Conservation (phyloP, 1,140 invertebrate genomes). For the Neodiprion lecontei region DNA sequence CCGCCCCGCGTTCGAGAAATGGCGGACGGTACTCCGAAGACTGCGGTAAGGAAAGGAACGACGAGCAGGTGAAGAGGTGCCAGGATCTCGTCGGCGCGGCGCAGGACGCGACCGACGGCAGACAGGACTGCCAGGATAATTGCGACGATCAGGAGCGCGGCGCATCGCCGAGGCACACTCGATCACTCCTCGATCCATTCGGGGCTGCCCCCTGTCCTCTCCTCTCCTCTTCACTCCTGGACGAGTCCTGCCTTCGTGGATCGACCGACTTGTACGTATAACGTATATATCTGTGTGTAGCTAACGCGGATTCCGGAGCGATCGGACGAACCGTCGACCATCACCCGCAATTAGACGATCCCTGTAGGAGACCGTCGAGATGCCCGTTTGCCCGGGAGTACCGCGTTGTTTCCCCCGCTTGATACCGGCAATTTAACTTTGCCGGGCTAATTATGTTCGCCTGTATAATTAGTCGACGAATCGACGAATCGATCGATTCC, state of each 20-base stretch:
- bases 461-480: too few relatives aligned
- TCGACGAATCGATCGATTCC: too few relatives aligned
- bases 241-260: neutral
- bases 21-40: too few relatives aligned
- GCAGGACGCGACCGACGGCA: neutral
- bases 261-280: neutral
- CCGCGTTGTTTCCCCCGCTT: too few relatives aligned
- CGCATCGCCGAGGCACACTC: neutral
- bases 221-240: neutral
- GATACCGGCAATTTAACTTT: too few relatives aligned
- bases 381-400: too few relatives aligned
- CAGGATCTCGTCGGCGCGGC: neutral
- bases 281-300: neutral
- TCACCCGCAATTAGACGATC: neutral
- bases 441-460: too few relatives aligned
- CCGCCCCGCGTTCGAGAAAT: too few relatives aligned
- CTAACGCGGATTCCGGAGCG: too few relatives aligned
- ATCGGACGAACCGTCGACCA: too few relatives aligned
- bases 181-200: neutral
- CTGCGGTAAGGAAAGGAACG: too few relatives aligned
- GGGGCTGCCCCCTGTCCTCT: neutral
- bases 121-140: constrained; percentile 4
- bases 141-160: neutral
- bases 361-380: neutral
- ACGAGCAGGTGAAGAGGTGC: too few relatives aligned